These are phyloP conservation scores for Neodon shergylaensis DNA, from an alignment of 2,113 vertebrate genomes.

Conservation along the genomic window DNA sequence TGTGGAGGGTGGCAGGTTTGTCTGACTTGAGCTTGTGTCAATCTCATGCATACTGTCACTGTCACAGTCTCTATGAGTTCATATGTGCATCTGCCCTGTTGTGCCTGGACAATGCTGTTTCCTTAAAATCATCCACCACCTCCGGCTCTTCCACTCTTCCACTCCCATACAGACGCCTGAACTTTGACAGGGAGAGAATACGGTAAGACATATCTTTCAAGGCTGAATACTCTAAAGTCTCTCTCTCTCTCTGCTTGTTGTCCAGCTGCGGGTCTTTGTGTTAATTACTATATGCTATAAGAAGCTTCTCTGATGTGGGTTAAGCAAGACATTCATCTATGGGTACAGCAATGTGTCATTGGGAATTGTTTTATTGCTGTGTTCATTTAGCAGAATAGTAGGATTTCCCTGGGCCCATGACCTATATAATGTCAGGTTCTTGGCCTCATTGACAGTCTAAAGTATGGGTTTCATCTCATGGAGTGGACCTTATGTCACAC, in stretches of 20 bases:
- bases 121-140: not conserved
- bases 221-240: not conserved
- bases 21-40: not conserved
- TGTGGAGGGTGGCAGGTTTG: too few species aligned
- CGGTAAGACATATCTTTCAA: not conserved
- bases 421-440: not conserved
- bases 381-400: not conserved
- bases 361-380: not conserved
- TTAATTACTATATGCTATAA: not conserved
- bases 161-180: not conserved
- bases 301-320: not conserved
- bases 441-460: not conserved
- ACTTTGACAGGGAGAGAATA: not conserved
- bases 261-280: not conserved
- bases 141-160: not conserved
- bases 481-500: not conserved
- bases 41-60: not conserved
- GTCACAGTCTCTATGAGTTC: not conserved
- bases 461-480: not conserved
- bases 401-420: not conserved
- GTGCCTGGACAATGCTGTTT: not conserved
- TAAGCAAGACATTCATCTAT: not conserved
- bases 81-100: not conserved
- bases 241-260: not conserved
- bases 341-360: not conserved